phyloP scores from a whole-genome alignment of 1,140 invertebrate species.

The Drosophila hydei region DNA sequence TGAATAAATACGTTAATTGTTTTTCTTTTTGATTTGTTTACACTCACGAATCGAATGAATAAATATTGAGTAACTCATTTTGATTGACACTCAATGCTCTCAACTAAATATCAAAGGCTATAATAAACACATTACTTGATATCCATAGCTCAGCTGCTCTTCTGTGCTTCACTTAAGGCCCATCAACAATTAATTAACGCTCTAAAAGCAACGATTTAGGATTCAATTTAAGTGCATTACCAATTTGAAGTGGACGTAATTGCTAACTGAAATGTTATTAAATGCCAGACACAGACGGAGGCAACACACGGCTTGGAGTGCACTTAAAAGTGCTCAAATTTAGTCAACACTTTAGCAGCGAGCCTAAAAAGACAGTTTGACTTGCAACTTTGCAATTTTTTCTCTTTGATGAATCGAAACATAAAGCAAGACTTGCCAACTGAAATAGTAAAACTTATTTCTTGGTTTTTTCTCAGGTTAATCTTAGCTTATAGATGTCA shows the following conservation, averaged over 20 bases:
- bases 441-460: background rate
- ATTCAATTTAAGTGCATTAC: constrained; percentile 7
- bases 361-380: background rate
- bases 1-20: background rate
- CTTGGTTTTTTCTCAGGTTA: background rate
- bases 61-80: constrained; percentile 5
- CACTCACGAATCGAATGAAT: constrained; percentile 6
- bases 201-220: constrained; percentile 19
- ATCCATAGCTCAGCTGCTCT: background rate
- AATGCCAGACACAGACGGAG: background rate
- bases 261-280: constrained; percentile 15
- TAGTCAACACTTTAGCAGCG: too few species aligned
- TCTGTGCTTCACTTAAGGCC: constrained; percentile 10
- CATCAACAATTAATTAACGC: constrained; percentile 19
- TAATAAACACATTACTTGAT: constrained; percentile 22
- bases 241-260: constrained; percentile 7
- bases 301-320: too few species aligned
- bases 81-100: constrained; percentile 1
- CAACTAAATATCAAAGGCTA: background rate
- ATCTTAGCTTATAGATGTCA: background rate
- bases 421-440: background rate
- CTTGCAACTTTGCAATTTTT: too few species aligned
- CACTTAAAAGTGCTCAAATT: too few species aligned
- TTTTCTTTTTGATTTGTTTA: background rate
- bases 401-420: background rate